Evolutionary conservation across 2,888 invertebrate species (phyloP).

Genomic region (Plagiodera versicolora): DNA sequence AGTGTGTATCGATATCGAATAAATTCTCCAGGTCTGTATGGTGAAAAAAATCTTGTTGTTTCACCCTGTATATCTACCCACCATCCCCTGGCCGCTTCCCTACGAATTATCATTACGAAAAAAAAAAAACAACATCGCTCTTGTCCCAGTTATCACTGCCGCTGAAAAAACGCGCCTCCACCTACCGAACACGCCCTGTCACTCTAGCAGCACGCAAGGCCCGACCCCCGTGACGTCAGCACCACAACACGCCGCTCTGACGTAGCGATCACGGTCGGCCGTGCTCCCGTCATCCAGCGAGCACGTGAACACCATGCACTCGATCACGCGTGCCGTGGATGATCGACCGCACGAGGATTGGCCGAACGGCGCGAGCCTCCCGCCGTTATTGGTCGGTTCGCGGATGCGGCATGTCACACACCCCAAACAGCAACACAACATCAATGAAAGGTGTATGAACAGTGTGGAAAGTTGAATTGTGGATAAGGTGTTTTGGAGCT

Average conservation of each 20-base stretch:
- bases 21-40: no score
- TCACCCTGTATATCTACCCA: no score
- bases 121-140: no score
- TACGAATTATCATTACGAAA: no score
- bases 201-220: constrained; percentile 25
- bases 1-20: no score
- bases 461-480: background rate
- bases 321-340: constrained; percentile 78
- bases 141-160: background rate
- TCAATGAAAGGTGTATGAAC: constrained; percentile 33
- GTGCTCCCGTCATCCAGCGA: constrained; percentile 68
- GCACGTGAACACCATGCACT: constrained; percentile 83
- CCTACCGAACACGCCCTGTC: background rate
- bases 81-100: no score
- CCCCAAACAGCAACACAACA: constrained; percentile 54
- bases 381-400: constrained; percentile 58
- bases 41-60: no score
- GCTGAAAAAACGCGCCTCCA: background rate
- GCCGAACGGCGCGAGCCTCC: constrained; percentile 54
- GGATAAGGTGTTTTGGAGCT: background rate
- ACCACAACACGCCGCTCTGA: constrained; percentile 54
- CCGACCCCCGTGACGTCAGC: constrained; percentile 47
- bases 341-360: constrained; percentile 65
- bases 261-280: constrained; percentile 67
- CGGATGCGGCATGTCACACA: constrained; percentile 56